phyloP scores from a whole-genome alignment of 64 coral and sea anemone species.

The Montipora capricornis region DNA sequence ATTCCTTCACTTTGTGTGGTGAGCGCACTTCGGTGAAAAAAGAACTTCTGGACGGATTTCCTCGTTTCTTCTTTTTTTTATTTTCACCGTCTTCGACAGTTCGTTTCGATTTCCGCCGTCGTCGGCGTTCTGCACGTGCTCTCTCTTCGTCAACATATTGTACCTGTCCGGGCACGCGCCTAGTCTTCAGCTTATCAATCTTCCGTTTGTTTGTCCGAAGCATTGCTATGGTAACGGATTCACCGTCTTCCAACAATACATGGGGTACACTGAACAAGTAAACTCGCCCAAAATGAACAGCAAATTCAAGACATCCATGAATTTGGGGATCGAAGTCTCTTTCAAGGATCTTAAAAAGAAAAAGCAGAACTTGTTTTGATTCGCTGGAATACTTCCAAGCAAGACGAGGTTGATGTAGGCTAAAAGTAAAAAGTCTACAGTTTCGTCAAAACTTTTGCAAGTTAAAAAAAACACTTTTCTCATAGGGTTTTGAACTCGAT shows the following conservation, averaged over 20 bases:
- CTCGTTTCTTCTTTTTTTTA: constrained; percentile 56
- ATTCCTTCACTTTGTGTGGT: constrained; percentile 46
- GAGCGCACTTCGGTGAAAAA: constrained; percentile 80
- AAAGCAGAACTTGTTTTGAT: no score
- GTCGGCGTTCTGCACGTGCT: neutral
- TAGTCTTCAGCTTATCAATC: neutral
- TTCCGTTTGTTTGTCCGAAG: constrained; percentile 59
- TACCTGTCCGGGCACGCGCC: neutral
- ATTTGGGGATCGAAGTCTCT: constrained; percentile 69
- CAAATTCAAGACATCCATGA: constrained; percentile 81
- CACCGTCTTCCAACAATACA: constrained; percentile 82
- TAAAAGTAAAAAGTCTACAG: no score
- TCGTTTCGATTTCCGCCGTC: neutral
- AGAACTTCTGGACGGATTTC: constrained; percentile 83
- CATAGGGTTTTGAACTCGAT: no score
- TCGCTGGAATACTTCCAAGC: no score
- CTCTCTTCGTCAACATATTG: neutral
- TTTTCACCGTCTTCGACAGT: neutral
- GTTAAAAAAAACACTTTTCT: no score
- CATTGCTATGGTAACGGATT: constrained; percentile 80
- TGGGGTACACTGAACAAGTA: constrained; percentile 91
- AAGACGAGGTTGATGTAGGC: no score
- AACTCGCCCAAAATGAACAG: constrained; percentile 92
- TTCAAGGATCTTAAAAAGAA: constrained; percentile 41
- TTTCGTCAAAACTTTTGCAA: no score